phyloP scores from a whole-genome alignment of 2,888 invertebrate genomes.

The Luffia ferchaultella region DNA sequence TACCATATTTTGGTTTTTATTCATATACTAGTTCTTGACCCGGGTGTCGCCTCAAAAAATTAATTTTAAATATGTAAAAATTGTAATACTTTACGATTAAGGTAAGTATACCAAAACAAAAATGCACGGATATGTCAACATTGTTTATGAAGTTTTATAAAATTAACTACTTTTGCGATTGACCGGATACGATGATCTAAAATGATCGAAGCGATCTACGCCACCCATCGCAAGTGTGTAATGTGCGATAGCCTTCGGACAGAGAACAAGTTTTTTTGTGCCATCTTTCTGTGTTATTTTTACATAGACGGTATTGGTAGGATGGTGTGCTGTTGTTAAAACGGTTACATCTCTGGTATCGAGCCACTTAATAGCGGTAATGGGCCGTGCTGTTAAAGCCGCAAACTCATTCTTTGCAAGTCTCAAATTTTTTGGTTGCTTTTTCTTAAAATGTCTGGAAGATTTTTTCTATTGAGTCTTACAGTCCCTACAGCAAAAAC shows the following conservation, averaged over 20 bases:
- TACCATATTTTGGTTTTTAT: neutral
- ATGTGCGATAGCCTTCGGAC: constrained; percentile 10
- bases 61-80: no score
- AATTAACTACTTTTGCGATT: constrained; percentile 22
- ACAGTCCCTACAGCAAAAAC: constrained; percentile 5
- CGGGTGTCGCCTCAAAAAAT: no score
- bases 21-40: neutral
- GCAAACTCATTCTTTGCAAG: constrained; percentile 8
- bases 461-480: constrained; percentile 2
- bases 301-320: constrained; percentile 9
- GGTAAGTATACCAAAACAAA: no score
- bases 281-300: constrained; percentile 12
- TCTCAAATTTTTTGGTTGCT: constrained; percentile 6
- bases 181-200: constrained; percentile 24
- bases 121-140: no score
- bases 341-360: constrained; percentile 14
- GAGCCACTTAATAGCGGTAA: constrained; percentile 10
- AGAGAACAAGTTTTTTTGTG: constrained; percentile 9
- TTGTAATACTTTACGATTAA: no score
- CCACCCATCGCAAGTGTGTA: constrained; percentile 14
- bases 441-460: constrained; percentile 11
- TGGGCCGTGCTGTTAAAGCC: constrained; percentile 6
- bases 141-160: no score
- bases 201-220: constrained; percentile 26
- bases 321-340: constrained; percentile 11